Evolutionary conservation across 2,113 vertebrate species (phyloP).

Genomic region (Heloderma charlesbogerti): DNA sequence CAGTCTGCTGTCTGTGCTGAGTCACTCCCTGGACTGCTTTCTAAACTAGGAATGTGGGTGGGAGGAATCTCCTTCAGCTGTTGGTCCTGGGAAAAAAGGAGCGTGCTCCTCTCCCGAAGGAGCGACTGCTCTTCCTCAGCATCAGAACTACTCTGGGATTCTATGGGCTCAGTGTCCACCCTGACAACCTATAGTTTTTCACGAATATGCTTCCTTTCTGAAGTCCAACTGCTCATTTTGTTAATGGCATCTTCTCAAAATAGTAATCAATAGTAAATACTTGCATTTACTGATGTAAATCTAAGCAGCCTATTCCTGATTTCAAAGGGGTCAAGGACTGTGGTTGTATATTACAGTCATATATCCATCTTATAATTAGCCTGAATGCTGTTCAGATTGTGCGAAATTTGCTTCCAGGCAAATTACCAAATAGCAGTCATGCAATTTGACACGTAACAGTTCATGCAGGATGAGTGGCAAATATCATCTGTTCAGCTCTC

Average conservation of each 20-base stretch:
- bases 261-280: not conserved
- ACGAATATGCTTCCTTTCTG: not conserved
- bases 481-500: not conserved
- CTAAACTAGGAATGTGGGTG: too few relatives aligned
- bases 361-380: not conserved
- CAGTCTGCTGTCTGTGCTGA: too few relatives aligned
- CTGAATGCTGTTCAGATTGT: not conserved
- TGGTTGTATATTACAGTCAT: not conserved
- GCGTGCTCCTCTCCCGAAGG: too few relatives aligned
- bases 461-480: not conserved
- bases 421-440: not conserved
- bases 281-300: not conserved
- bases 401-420: not conserved
- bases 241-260: not conserved
- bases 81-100: too few relatives aligned
- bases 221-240: not conserved
- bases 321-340: not conserved
- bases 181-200: not conserved
- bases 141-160: too few relatives aligned
- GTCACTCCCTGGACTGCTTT: too few relatives aligned
- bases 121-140: too few relatives aligned
- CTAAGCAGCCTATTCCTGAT: not conserved
- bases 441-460: not conserved
- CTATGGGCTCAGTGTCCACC: too few relatives aligned
- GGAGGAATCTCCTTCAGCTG: too few relatives aligned